Base-by-base conservation (phyloP, 2,113 vertebrate species). In the Atrichornis clamosus region DNA sequence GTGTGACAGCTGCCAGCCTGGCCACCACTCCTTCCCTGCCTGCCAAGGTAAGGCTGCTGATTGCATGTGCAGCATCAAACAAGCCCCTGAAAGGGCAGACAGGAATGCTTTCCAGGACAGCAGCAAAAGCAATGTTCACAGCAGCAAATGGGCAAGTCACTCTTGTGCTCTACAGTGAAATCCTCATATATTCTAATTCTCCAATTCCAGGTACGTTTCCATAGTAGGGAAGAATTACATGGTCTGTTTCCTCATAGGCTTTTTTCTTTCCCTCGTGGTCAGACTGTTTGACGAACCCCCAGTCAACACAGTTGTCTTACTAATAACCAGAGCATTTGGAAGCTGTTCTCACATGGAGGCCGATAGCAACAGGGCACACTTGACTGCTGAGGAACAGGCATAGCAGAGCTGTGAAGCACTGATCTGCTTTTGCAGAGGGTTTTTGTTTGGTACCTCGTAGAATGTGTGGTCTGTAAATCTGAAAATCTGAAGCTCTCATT, bases 21-120 rank as follows among this genome's bases (percentile, higher is more conserved):
- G 98, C 42, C 97, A 97, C 94, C 97, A 98, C 89, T 98, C 98
- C 0, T 99, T 99, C 90, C 99, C 99, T 32, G 84, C 89, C 78
- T 99, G 99, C 89, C 95, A 96, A 92, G 98, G 99, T 99, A 95
- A 98, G 98, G 56, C 63, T 58, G 23, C 58, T 5, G 1, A 3
- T 7, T 1, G 1, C 20, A 27, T 2, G 14, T 16, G 22, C 26
- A 72, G 28, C n/a, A 49, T 42, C 39, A 15, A 50, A 49, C 23
- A 60, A 35, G 30, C 8, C n/a, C 64, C 33, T 12, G 5, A 22
- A 35, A 32, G 39, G 46, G 58, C 41, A 55, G 14, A 15, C 42
- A 41, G 24, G 21, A 46, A 3, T 33, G 20, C 39, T 68, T 53
- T 39, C 49, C 23, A 10, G n/a, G 37, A 13, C 33, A 50, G 68